Evolutionary conservation across 2,888 invertebrate genomes (phyloP), one percentile per base, ranked within the genome.

Genomic region (Poecilus cupreus): DNA sequence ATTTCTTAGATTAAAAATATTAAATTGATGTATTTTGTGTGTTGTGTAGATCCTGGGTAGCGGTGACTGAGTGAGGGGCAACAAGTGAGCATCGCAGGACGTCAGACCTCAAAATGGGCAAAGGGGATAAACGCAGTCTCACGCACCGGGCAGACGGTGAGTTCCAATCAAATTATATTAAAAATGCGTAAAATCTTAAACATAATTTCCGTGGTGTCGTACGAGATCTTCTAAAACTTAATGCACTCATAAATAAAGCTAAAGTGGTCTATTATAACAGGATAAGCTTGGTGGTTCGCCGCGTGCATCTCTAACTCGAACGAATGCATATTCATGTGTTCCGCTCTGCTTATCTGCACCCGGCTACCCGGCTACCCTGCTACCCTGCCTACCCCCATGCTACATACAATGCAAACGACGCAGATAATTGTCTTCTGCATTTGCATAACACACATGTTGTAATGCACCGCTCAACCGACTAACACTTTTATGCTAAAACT

Each of bases 51-150:
- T 49, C 39, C 18, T 3, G 16, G 13, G 22, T 16, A 24, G 11
- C 60, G 3, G 2, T 24, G 26, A 13, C n/a, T 60, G 60, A 11
- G 8, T 60, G 18, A 72, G 24, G 24, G 76, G 68, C 68, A 79
- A 79, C 70, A 79, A 51, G 68, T 70, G 70, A 79, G 11, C 8
- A 24, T 57, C 76, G 11, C 51, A 51, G n/a, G 51, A 18, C 51
- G 51, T 10, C 16, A 51, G 8, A 13, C 11, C 11, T 13, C 78
- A 57, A 78, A 39, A 80, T 80, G 80, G 80, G 80, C 16, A 80
- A 80, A 54, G 80, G 80, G 16, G 80, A 80, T 74, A 80, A 80
- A 24, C 32, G 80, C 13, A 80, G 70, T 51, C 49, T 80, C 18
- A 72, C 57, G 24, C 80, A 80, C 39, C 80, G 80, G 16, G 22